A percentile compares a stretch with the other conserved stretches of the same genome.
These are phyloP conservation scores for Magallana nippona DNA, from an alignment of 2,888 invertebrate species.

Conservation along the genomic window DNA sequence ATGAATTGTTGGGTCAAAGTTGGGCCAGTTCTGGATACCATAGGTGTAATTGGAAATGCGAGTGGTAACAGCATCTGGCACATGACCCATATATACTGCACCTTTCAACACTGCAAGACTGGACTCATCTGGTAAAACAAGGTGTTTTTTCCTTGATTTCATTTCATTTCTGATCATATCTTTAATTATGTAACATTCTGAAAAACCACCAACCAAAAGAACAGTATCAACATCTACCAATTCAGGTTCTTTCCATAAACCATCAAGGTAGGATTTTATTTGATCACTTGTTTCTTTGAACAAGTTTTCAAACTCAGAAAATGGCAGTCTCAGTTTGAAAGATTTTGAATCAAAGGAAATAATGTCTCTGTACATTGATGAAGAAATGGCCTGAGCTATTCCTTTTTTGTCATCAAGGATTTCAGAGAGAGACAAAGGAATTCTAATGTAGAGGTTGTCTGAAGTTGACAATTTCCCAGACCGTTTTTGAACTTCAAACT, in stretches of 20 bases:
- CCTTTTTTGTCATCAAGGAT: neutral
- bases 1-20: neutral
- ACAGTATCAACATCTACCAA: neutral
- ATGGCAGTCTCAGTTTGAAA: neutral
- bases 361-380: constrained; percentile 5
- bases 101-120: constrained; percentile 25
- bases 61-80: constrained; percentile 22
- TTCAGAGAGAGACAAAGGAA: neutral
- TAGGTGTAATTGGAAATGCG: constrained; percentile 5
- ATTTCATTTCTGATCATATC: neutral
- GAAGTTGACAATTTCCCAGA: neutral
- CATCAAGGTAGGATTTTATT: neutral
- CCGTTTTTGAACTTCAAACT: constrained; percentile 15
- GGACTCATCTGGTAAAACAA: constrained; percentile 7
- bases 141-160: neutral
- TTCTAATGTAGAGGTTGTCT: constrained; percentile 12
- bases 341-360: constrained; percentile 14
- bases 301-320: neutral
- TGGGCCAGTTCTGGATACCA: constrained; percentile 14
- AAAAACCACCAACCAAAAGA: constrained; percentile 25
- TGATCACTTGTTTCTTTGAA: neutral
- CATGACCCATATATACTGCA: constrained; percentile 17
- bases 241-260: neutral
- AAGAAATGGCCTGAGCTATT: neutral
- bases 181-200: constrained; percentile 16